phyloP scores from a whole-genome alignment of 2,888 invertebrate species.

The Conomelus anceps region DNA sequence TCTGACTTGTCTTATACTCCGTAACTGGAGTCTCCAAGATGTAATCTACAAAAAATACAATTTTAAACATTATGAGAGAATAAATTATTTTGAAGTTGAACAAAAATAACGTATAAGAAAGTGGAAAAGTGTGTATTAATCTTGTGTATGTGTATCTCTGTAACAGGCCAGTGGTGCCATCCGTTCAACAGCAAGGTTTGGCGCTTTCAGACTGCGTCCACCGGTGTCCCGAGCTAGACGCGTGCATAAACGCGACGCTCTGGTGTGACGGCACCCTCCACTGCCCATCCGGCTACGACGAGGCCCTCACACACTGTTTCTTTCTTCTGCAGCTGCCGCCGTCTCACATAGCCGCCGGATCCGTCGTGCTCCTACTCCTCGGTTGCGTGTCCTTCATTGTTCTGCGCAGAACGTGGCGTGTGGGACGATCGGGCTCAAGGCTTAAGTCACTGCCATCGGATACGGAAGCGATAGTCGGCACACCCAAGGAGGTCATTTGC shows the following conservation, averaged over 20 bases:
- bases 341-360: constrained; percentile 42
- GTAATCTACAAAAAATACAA: too few relatives aligned
- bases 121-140: not conserved
- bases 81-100: not conserved
- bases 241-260: constrained; percentile 68
- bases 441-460: constrained; percentile 49
- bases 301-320: constrained; percentile 70
- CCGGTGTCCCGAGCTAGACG: constrained; percentile 71
- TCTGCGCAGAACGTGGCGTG: constrained; percentile 43
- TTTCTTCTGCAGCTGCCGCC: constrained; percentile 64
- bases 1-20: too few relatives aligned
- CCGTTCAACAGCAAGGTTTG: constrained; percentile 18
- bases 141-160: not conserved
- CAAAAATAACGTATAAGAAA: too few relatives aligned
- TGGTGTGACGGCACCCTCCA: constrained; percentile 76
- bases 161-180: constrained; percentile 27
- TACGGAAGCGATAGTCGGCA: constrained; percentile 42
- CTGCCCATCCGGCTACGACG: constrained; percentile 75
- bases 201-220: constrained; percentile 61
- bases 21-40: too few relatives aligned
- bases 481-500: constrained; percentile 86
- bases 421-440: constrained; percentile 53
- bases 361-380: constrained; percentile 29
- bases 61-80: too few relatives aligned
- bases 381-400: constrained; percentile 27